Conservation (phyloP, 2,113 vertebrate species). For the Vulpes lagopus region DNA sequence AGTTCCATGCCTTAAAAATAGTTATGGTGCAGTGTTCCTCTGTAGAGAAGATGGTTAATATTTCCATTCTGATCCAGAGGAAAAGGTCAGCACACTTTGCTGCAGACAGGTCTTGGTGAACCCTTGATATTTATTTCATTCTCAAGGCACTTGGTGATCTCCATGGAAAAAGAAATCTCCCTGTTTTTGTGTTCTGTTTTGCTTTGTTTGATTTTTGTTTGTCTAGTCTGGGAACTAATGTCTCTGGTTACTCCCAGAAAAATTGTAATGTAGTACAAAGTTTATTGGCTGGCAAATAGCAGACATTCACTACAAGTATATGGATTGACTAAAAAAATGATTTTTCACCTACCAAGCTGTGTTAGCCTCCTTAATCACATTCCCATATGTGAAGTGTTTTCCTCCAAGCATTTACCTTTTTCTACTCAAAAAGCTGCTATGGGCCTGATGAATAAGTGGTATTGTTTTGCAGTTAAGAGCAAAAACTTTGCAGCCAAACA, state of each 20-base stretch:
- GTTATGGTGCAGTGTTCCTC: neutral
- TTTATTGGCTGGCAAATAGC: conserved; percentile 1
- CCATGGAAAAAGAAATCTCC: neutral
- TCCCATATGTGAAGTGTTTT: neutral
- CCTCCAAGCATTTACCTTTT: neutral
- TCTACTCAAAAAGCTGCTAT: neutral
- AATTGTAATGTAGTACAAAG: neutral
- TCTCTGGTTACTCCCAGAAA: conserved; percentile 26
- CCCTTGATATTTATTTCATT: neutral
- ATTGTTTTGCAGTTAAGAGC: neutral
- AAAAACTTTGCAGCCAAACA: neutral
- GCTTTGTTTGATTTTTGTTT: conserved; percentile 43
- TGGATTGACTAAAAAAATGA: neutral
- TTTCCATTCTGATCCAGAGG: neutral
- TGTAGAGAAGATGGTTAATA: neutral
- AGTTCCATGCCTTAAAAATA: neutral
- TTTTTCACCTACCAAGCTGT: neutral
- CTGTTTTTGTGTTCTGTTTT: conserved; percentile 12
- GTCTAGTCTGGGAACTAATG: conserved; percentile 14
- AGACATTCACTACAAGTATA: neutral
- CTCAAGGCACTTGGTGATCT: neutral
- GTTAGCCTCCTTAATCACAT: neutral
- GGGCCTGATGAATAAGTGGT: neutral
- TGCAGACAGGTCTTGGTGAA: neutral
- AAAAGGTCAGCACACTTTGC: neutral